Base-by-base conservation (phyloP, 1,140 invertebrate genomes). In the Eumeta japonica region DNA sequence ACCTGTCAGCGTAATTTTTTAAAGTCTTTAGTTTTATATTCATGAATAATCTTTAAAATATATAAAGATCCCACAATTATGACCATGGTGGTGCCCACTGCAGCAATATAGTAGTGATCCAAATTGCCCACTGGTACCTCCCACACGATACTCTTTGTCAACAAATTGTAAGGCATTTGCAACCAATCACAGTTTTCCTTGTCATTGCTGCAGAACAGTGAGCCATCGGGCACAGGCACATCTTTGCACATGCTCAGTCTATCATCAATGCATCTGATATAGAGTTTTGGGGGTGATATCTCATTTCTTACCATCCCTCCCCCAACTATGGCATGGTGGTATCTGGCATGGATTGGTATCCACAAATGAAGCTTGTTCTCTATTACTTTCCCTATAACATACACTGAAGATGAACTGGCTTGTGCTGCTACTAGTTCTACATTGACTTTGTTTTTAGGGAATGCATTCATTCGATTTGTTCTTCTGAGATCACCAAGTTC, bases 261-360 rank as follows among this genome's bases (percentile, higher is more conserved):
- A 5, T 50, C 39, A 4, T 61, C 48, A 0, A 55, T 49, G 44
- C 65, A 71, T 24, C 50, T 50, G 0, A 71, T 30, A 43, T 48
- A 59, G 5, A 65, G 11, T 12, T 41, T 49, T 2, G 63, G 62
- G 0, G 50, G 34, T 1, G 33, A 30, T 14, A 71, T 55, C 16
- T 50, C 43, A 24, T 62, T 65, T 3, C 42, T 32, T 2, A 39
- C 52, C 15, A 16, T 44, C 0, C 64, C 58, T 32, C 67, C 67
- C 28, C 50, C 52, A n/a, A 37, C 7, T 2, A 36, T 40, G 10
- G 67, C 52, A 11, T 45, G 28, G 15, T 70, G 68, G 24, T 73
- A 73, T 29, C 65, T 53, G 3, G 65, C 65, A 48, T 72, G 67
- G 0, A 72, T 43, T 0, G 65, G 65, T 10, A 72, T 28, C 46